Conservation (phyloP, 2,888 invertebrate species). For the Drosophila histrio region DNA sequence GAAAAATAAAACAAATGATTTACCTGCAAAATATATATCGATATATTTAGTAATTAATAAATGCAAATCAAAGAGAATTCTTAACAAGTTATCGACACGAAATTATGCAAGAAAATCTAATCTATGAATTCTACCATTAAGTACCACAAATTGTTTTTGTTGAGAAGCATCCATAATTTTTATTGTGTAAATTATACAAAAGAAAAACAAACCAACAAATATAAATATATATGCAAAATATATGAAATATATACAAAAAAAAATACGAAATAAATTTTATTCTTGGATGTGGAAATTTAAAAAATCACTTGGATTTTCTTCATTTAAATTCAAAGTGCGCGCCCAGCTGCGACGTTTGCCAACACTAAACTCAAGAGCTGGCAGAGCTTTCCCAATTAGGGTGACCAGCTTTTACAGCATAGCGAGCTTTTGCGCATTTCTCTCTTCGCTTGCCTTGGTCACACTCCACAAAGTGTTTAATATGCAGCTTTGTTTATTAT, state of each 20-base stretch:
- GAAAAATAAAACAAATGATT: no score
- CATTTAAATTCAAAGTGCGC: conserved; percentile 22
- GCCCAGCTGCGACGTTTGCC: neutral
- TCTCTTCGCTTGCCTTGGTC: neutral
- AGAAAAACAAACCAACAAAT: conserved; percentile 46
- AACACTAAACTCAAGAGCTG: conserved; percentile 18
- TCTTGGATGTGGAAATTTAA: no score
- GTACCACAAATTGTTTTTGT: conserved; percentile 74
- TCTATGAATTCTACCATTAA: conserved; percentile 59
- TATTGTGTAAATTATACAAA: conserved; percentile 70
- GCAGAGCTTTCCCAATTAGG: neutral
- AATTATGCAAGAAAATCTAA: conserved; percentile 44
- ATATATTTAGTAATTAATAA: conserved; percentile 32
- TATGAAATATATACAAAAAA: conserved; percentile 68
- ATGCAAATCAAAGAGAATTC: conserved; percentile 41
- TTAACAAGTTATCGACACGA: conserved; percentile 50
- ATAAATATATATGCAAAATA: conserved; percentile 73
- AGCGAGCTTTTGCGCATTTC: conserved; percentile 12
- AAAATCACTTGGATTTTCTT: neutral
- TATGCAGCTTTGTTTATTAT: conserved; percentile 22
- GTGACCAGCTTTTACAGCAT: conserved; percentile 22
- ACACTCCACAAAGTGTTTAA: conserved; percentile 15
- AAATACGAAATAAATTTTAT: neutral
- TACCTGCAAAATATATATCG: conserved; percentile 27
- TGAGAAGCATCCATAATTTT: conserved; percentile 70